Percentiles rank a stretch among this genome's conserved stretches.
Evolutionary conservation across 2,797 vertebrate species (phyloP).

Genomic region (Chloroceryle inda): DNA sequence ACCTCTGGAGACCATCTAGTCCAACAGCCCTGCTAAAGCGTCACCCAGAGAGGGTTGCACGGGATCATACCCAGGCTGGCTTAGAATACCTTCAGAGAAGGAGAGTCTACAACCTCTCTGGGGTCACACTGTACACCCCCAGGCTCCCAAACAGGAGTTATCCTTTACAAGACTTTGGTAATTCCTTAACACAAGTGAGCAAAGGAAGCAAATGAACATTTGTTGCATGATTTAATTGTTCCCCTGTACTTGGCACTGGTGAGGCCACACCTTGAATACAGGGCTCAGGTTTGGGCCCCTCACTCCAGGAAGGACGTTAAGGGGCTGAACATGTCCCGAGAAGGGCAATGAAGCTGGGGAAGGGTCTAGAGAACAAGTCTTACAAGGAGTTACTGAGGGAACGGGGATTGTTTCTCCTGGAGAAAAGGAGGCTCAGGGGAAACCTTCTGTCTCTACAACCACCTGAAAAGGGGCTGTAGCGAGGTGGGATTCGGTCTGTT

Average conservation of each 20-base stretch:
- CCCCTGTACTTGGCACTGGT: not conserved
- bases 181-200: not conserved
- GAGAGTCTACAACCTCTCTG: not conserved
- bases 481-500: not conserved
- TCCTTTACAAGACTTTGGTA: not conserved
- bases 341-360: not conserved
- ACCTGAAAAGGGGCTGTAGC: not conserved
- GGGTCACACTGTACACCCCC: not conserved
- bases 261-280: not conserved
- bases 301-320: not conserved
- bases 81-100: not conserved
- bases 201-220: not conserved
- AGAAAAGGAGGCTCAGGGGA: not conserved
- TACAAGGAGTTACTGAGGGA: not conserved
- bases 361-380: not conserved
- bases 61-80: not conserved
- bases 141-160: not conserved
- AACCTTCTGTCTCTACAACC: not conserved
- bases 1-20: not conserved
- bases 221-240: not conserved
- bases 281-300: not conserved
- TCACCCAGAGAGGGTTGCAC: not conserved
- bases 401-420: not conserved
- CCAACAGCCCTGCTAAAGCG: not conserved
- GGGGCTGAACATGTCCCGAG: not conserved